Percentiles rank a stretch among this genome's conserved stretches.
Conservation (phyloP, 2,797 vertebrate species). For the Centropyge bicolor region DNA sequence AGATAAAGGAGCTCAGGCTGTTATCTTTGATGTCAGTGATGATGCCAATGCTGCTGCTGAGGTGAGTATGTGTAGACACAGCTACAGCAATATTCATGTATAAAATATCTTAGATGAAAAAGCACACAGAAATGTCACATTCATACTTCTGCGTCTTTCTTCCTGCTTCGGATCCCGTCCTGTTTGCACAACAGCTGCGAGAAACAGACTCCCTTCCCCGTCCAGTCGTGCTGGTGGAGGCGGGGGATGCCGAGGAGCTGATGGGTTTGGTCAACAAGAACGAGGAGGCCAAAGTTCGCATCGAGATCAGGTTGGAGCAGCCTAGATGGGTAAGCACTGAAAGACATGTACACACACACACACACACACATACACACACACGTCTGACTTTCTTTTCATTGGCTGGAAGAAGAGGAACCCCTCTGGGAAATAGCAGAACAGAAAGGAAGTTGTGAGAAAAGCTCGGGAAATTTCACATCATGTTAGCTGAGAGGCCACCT, state of each 20-base stretch:
- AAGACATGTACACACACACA: neutral
- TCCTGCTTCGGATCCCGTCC: neutral
- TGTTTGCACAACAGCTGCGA: constrained; percentile 82
- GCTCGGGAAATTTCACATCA: neutral
- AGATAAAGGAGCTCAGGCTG: constrained; percentile 93
- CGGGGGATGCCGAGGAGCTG: constrained; percentile 88
- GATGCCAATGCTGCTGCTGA: constrained; percentile 90
- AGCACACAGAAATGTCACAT: neutral
- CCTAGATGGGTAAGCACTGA: constrained; percentile 88
- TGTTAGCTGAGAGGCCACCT: neutral
- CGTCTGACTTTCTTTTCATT: neutral
- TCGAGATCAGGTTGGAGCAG: constrained; percentile 90
- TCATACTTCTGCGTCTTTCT: constrained; percentile 14
- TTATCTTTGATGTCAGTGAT: constrained; percentile 96
- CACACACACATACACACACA: neutral
- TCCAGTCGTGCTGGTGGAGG: constrained; percentile 94
- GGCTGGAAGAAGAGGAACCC: neutral
- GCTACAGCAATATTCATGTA: neutral
- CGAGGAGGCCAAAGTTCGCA: constrained; percentile 92
- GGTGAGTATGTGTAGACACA: constrained; percentile 84
- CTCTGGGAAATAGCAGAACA: neutral
- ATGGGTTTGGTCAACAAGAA: constrained; percentile 98
- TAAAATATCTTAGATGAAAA: neutral
- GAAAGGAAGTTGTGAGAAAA: neutral
- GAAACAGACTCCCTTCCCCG: constrained; percentile 87